phyloP scores from a whole-genome alignment of 1,140 invertebrate genomes.

The Eriosoma lanigerum region DNA sequence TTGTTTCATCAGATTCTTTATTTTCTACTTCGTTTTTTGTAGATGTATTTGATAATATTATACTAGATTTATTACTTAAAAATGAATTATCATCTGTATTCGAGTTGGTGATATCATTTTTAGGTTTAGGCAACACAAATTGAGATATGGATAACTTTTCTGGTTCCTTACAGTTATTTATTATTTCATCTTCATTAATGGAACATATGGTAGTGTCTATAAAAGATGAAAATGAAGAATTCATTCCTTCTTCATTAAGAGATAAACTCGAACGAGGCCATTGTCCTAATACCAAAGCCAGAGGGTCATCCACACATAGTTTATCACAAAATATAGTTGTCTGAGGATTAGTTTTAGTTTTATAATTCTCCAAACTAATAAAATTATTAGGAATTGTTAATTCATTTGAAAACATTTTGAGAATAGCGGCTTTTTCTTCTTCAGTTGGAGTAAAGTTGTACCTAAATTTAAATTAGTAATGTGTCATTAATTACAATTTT shows the following conservation, averaged over 20 bases:
- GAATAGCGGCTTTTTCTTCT: conserved; percentile 71
- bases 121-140: conserved; percentile 29
- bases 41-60: neutral
- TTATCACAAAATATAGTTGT: conserved; percentile 79
- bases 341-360: conserved; percentile 76
- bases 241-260: neutral
- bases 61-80: conserved; percentile 5
- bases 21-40: neutral
- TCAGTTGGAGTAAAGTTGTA: conserved; percentile 75
- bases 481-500: neutral
- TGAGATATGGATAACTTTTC: neutral
- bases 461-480: conserved; percentile 58
- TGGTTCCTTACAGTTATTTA: neutral
- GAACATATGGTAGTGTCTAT: conserved; percentile 12
- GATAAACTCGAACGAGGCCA: conserved; percentile 16
- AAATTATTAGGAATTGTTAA: conserved; percentile 78
- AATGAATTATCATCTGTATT: neutral
- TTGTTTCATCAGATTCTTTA: neutral
- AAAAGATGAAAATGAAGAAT: conserved; percentile 38
- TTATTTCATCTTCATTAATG: neutral
- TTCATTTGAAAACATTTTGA: conserved; percentile 66
- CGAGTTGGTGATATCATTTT: neutral
- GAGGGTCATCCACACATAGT: conserved; percentile 77
- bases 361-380: conserved; percentile 68
- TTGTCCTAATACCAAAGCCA: conserved; percentile 55